phyloP scores from a whole-genome alignment of 2,797 vertebrate genomes.

The Tympanoctomys barrerae region DNA sequence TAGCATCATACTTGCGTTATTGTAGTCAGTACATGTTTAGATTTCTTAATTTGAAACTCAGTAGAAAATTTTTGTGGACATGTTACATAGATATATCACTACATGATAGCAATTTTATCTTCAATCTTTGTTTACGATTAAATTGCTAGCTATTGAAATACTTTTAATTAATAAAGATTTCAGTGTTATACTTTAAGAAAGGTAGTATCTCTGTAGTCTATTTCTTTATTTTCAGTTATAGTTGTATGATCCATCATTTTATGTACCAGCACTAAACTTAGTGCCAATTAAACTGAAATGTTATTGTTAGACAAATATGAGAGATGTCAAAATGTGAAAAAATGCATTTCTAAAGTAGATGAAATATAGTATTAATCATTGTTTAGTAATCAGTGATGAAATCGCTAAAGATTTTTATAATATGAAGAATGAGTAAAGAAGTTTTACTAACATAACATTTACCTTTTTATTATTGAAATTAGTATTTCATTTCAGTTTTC shows the following conservation, averaged over 20 bases:
- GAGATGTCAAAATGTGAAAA: slow-evolving; percentile 52
- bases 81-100: slow-evolving; percentile 9
- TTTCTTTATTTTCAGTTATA: not conserved
- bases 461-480: slow-evolving; percentile 36
- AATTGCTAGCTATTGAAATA: slow-evolving; percentile 5
- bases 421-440: slow-evolving; percentile 26
- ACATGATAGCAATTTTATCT: slow-evolving; percentile 8
- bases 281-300: slow-evolving; percentile 15
- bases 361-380: slow-evolving; percentile 50
- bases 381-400: slow-evolving; percentile 22
- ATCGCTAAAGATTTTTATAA: not conserved
- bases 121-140: slow-evolving; percentile 54
- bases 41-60: slow-evolving; percentile 18
- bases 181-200: slow-evolving; percentile 32
- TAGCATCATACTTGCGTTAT: slow-evolving; percentile 37
- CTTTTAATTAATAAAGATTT: slow-evolving; percentile 45
- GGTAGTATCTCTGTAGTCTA: not conserved
- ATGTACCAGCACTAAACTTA: not conserved
- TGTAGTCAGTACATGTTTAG: slow-evolving; percentile 9
- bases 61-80: slow-evolving; percentile 2
- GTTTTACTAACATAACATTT: not conserved
- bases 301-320: slow-evolving; percentile 24
- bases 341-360: slow-evolving; percentile 23
- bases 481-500: not conserved
- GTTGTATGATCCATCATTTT: not conserved